Conservation (phyloP, 2,113 vertebrate genomes). For the Ciconia boyciana region DNA sequence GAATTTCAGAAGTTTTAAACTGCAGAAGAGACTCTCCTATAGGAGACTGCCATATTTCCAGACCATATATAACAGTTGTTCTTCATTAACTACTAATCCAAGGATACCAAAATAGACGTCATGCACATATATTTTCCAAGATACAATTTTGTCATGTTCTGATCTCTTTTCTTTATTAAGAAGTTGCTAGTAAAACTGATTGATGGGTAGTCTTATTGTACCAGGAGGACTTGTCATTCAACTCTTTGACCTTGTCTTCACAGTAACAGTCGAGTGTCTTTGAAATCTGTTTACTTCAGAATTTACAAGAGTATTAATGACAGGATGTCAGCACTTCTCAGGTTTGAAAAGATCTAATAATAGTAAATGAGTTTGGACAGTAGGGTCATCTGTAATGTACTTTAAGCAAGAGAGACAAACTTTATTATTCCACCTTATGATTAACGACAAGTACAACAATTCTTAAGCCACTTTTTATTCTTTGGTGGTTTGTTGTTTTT, state of each 20-base stretch:
- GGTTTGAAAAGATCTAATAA: conserved; percentile 38
- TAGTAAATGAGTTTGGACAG: conserved; percentile 8
- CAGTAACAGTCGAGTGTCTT: not conserved
- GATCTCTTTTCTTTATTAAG: conserved; percentile 6
- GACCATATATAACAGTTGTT: not conserved
- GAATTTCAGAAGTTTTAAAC: not conserved
- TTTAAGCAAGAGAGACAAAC: conserved; percentile 5
- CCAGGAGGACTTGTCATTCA: conserved; percentile 31
- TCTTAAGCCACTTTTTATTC: not conserved
- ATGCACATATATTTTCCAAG: not conserved
- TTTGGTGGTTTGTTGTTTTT: rapidly evolving
- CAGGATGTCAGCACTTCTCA: conserved; percentile 42
- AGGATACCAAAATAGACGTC: not conserved
- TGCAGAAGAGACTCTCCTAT: not conserved
- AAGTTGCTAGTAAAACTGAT: conserved; percentile 54
- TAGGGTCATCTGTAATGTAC: conserved; percentile 18
- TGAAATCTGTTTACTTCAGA: conserved; percentile 62
- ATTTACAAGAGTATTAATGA: conserved; percentile 51
- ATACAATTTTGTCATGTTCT: not conserved
- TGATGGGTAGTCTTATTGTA: conserved; percentile 41
- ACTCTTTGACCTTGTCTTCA: conserved; percentile 44
- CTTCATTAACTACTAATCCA: not conserved
- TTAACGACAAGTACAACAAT: not conserved
- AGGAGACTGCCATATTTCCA: not conserved
- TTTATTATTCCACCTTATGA: not conserved